Percentiles rank a stretch among this genome's conserved stretches.
These are phyloP conservation scores for Acanthosepion esculentum DNA, from an alignment of 2,888 invertebrate genomes.

Conservation along the genomic window DNA sequence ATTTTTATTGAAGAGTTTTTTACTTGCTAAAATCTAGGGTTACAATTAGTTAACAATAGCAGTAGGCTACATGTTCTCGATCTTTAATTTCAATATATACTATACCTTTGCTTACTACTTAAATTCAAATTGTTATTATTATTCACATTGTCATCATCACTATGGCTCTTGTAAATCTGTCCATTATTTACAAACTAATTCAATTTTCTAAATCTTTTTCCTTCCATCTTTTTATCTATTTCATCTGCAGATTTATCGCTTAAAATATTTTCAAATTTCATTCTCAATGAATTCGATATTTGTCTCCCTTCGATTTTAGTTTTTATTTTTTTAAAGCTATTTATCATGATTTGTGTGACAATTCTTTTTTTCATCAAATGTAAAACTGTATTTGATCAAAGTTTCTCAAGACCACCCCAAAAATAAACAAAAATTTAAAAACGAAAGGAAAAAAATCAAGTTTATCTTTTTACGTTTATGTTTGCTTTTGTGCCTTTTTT, in stretches of 20 bases:
- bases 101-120: neutral
- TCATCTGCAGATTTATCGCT: neutral
- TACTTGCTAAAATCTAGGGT: no score
- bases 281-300: neutral
- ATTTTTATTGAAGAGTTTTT: no score
- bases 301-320: neutral
- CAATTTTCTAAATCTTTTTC: neutral
- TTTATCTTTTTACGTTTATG: neutral
- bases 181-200: neutral
- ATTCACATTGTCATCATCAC: constrained; percentile 33
- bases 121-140: neutral
- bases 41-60: no score
- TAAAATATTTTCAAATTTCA: constrained; percentile 3
- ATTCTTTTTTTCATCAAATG: neutral
- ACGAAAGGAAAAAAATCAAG: neutral
- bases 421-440: neutral
- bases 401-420: neutral
- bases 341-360: neutral
- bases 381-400: neutral
- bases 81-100: no score
- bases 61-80: no score
- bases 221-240: neutral
- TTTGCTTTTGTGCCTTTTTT: neutral
- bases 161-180: neutral
- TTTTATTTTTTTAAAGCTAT: neutral